These are phyloP conservation scores for Bovichtus variegatus DNA, from an alignment of 2,797 vertebrate species.

Conservation along the genomic window DNA sequence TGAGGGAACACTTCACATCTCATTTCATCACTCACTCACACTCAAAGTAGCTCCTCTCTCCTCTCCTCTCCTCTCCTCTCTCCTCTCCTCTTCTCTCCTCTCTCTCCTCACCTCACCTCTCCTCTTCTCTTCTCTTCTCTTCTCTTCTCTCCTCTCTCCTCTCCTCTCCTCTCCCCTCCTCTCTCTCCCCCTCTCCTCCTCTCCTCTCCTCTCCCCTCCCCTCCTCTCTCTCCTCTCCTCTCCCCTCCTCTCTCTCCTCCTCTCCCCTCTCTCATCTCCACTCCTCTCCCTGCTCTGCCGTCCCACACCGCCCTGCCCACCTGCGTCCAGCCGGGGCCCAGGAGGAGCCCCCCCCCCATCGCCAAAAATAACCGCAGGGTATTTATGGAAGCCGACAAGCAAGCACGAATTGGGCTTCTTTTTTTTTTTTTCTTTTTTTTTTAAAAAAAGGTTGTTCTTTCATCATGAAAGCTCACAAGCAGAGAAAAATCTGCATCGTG, in stretches of 20 bases:
- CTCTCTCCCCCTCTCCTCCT: background rate
- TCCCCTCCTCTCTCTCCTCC: slow-evolving; percentile 9
- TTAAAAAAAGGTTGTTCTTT: background rate
- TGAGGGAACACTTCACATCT: slow-evolving; percentile 83
- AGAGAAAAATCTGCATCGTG: background rate
- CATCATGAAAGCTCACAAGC: background rate
- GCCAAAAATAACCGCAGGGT: slow-evolving; percentile 75
- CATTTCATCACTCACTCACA: slow-evolving; percentile 82
- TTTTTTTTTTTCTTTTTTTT: background rate
- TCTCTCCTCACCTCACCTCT: background rate
- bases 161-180: background rate
- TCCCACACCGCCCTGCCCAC: slow-evolving; percentile 52
- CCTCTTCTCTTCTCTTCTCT: slow-evolving; percentile 52
- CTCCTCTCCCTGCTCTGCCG: background rate
- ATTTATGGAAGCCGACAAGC: slow-evolving; percentile 60
- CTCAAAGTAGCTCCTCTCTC: slow-evolving; percentile 55
- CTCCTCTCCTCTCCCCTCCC: background rate
- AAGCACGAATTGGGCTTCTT: slow-evolving; percentile 24
- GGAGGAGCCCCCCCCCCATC: slow-evolving; percentile 37
- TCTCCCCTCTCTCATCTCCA: too few species aligned
- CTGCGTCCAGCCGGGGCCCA: slow-evolving; percentile 42
- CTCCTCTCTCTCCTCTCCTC: background rate
- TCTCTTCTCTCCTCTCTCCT: slow-evolving; percentile 24
- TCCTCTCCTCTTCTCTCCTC: background rate
- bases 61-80: slow-evolving; percentile 3